Evolutionary conservation across 2,888 invertebrate species (phyloP).

Genomic region (Drosophila melanosoma): DNA sequence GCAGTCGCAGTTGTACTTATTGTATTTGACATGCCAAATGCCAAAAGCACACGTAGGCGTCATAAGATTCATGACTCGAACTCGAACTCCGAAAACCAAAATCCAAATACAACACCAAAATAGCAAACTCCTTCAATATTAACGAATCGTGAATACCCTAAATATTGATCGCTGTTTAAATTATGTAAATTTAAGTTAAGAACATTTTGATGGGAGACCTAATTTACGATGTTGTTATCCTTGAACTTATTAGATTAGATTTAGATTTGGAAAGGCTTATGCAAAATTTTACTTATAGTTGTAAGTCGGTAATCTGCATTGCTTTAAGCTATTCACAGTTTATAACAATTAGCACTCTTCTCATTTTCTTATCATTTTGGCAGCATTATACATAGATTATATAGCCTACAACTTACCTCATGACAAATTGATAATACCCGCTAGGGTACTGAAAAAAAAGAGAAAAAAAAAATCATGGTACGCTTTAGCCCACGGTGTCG

Average conservation of each 20-base stretch:
- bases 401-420: background rate
- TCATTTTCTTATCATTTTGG: background rate
- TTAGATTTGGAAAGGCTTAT: background rate
- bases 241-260: background rate
- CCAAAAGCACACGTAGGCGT: constrained; percentile 83
- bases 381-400: background rate
- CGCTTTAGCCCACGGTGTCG: constrained; percentile 62
- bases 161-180: background rate
- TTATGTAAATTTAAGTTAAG: background rate
- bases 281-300: background rate
- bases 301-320: background rate
- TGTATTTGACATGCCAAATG: constrained; percentile 83
- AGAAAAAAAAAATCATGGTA: constrained; percentile 39
- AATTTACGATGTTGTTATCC: background rate
- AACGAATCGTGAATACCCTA: constrained; percentile 27
- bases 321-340: background rate
- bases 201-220: background rate
- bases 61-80: constrained; percentile 80
- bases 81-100: constrained; percentile 60
- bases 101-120: constrained; percentile 38
- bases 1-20: constrained; percentile 62
- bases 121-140: background rate
- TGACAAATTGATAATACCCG: background rate
- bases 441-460: constrained; percentile 23
- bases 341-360: background rate